Evolutionary conservation across 2,888 invertebrate species (phyloP).

Genomic region (Nasonovia ribisnigri): DNA sequence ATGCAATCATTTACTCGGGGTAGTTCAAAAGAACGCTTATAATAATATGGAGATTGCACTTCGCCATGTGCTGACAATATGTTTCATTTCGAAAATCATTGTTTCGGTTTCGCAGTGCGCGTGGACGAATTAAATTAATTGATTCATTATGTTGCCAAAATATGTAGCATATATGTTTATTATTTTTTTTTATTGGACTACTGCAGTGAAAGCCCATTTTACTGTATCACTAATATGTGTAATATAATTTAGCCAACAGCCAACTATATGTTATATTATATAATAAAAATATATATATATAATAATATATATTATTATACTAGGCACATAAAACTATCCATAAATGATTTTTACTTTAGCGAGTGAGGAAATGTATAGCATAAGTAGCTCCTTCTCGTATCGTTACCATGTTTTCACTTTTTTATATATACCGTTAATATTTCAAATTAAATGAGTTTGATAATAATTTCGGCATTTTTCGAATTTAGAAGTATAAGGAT

Average conservation of each 20-base stretch:
- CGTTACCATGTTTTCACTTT: no score
- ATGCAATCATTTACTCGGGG: background rate
- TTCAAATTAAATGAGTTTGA: no score
- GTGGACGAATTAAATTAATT: conserved; percentile 23
- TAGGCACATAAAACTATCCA: no score
- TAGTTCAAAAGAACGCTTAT: background rate
- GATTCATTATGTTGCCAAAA: conserved; percentile 29
- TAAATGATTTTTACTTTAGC: no score
- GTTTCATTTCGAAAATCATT: conserved; percentile 26
- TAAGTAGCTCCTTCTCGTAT: no score
- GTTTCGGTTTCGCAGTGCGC: background rate
- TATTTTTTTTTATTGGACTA: background rate
- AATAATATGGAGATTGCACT: background rate
- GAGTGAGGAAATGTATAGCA: no score
- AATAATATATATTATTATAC: no score
- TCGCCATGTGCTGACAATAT: background rate
- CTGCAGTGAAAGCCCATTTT: background rate
- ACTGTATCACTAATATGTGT: background rate
- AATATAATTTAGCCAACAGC: background rate
- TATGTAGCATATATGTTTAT: background rate
- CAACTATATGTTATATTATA: background rate
- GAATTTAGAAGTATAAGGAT: no score
- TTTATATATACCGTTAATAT: no score
- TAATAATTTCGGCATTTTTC: no score
- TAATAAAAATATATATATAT: no score